Evolutionary conservation across 2,797 vertebrate species (phyloP).

Genomic region (Simalia tracyae): DNA sequence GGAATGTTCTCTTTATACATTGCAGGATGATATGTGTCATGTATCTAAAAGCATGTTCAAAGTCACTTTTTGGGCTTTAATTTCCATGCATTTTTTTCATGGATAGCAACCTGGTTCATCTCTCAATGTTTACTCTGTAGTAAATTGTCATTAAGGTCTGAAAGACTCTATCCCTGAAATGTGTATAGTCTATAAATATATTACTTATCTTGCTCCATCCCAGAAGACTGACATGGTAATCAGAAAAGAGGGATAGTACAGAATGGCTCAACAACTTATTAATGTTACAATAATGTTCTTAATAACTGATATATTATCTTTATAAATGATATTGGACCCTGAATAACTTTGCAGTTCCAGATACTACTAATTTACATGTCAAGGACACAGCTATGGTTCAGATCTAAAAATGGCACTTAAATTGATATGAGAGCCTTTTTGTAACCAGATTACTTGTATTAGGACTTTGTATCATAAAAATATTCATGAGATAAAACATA

Average conservation of each 20-base stretch:
- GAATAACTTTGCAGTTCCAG: background rate
- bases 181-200: background rate
- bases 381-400: background rate
- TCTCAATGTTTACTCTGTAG: background rate
- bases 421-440: background rate
- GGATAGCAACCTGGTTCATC: background rate
- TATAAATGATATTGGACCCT: background rate
- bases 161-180: background rate
- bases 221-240: background rate
- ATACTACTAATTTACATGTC: background rate
- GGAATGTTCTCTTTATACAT: background rate
- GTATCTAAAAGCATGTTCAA: background rate
- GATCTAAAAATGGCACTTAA: background rate
- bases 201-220: background rate
- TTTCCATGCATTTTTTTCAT: background rate
- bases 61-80: background rate
- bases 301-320: background rate
- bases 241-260: background rate
- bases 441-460: background rate
- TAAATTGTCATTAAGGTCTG: background rate
- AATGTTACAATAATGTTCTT: background rate
- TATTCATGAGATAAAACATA: background rate
- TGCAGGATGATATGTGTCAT: background rate
- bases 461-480: background rate
- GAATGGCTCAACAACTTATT: background rate